Evolutionary conservation across 2,113 vertebrate genomes (phyloP).

Genomic region (Peromyscus californicus): DNA sequence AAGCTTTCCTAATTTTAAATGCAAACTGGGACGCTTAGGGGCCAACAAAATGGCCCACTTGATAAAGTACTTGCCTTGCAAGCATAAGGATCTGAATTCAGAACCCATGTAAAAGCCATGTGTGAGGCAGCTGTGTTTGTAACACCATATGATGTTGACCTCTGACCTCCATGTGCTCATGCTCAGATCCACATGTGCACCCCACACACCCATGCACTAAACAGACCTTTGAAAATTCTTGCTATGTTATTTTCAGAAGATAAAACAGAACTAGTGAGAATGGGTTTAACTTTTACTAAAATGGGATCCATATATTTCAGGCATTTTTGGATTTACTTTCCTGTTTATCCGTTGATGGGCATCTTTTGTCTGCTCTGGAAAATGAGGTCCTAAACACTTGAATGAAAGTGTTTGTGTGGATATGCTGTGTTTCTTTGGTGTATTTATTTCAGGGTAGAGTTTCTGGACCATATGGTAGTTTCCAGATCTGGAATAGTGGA

Average conservation of each 20-base stretch:
- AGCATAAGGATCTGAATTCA: not conserved
- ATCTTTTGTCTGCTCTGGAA: not conserved
- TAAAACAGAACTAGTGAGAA: not conserved
- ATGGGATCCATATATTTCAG: not conserved
- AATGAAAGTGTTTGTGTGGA: not conserved
- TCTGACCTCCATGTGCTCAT: not conserved
- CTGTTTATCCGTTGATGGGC: not conserved
- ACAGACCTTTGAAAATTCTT: not conserved
- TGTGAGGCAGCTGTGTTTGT: not conserved
- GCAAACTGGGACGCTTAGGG: not conserved
- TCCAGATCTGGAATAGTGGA: not conserved
- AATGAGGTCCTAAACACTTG: accelerated
- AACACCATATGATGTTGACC: not conserved
- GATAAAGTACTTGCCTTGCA: not conserved
- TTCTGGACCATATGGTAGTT: accelerated
- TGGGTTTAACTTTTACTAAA: not conserved
- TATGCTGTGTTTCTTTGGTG: not conserved
- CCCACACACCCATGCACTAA: not conserved
- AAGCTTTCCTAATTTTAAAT: not conserved
- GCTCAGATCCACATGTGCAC: not conserved
- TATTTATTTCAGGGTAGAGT: not conserved
- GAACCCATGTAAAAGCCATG: not conserved
- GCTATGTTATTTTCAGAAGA: not conserved
- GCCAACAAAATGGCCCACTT: not conserved
- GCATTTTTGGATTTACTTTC: not conserved